A percentile compares a stretch with the other conserved stretches of the same genome.
phyloP scores from a whole-genome alignment of 2,888 invertebrate species.

The Zygogramma bicolorata region DNA sequence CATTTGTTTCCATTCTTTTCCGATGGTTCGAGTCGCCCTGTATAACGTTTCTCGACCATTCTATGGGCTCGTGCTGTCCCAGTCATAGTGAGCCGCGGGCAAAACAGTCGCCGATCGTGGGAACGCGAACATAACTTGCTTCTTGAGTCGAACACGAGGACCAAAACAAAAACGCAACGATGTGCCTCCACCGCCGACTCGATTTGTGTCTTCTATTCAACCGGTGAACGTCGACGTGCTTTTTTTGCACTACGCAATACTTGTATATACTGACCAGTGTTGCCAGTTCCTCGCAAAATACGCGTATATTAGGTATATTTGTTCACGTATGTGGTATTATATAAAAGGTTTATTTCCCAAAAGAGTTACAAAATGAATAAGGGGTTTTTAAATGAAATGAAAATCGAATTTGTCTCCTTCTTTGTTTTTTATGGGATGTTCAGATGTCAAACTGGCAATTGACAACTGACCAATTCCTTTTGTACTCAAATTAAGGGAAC shows the following conservation, averaged over 20 bases:
- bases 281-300: too few relatives aligned
- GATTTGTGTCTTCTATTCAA: conserved; percentile 32
- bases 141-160: conserved; percentile 18
- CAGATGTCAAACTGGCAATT: too few relatives aligned
- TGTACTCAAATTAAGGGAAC: too few relatives aligned
- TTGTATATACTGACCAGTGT: neutral
- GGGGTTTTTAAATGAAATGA: too few relatives aligned
- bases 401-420: too few relatives aligned
- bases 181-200: conserved; percentile 28
- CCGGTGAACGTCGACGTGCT: conserved; percentile 18
- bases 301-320: too few relatives aligned
- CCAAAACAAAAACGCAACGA: conserved; percentile 32
- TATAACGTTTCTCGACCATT: conserved; percentile 8
- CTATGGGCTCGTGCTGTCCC: conserved; percentile 52
- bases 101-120: conserved; percentile 59
- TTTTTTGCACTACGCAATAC: conserved; percentile 17
- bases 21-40: conserved; percentile 23
- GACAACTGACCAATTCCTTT: too few relatives aligned
- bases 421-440: too few relatives aligned
- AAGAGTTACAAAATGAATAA: too few relatives aligned
- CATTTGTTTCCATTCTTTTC: conserved; percentile 38
- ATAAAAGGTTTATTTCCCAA: too few relatives aligned
- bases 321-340: too few relatives aligned
- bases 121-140: conserved; percentile 57
- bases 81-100: conserved; percentile 46